phyloP scores from a whole-genome alignment of 2,797 vertebrate genomes.

The Epinephelus coioides region DNA sequence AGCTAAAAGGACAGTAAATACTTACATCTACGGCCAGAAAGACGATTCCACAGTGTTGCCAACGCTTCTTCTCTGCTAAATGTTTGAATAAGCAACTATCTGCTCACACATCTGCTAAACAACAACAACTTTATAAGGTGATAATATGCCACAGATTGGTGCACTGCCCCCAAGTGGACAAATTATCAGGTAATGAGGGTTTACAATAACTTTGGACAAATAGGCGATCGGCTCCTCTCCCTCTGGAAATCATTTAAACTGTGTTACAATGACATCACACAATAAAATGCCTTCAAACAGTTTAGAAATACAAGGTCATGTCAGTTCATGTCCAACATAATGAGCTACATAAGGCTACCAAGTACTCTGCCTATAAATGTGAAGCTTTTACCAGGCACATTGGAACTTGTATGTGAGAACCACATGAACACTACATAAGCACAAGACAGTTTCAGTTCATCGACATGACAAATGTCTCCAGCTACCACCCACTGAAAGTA shows the following conservation, averaged over 20 bases:
- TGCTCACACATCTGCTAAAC: background rate
- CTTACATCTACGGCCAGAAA: no score
- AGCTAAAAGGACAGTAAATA: no score
- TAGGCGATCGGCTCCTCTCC: no score
- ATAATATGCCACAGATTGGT: background rate
- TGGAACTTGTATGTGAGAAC: background rate
- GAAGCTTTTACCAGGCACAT: background rate
- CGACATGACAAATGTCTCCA: constrained; percentile 40
- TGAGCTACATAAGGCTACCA: background rate
- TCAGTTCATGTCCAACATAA: constrained; percentile 3
- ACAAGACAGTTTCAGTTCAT: constrained; percentile 38
- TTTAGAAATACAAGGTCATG: background rate
- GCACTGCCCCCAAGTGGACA: background rate
- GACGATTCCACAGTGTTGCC: no score
- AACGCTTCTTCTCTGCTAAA: background rate
- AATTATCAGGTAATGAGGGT: background rate
- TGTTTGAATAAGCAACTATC: background rate
- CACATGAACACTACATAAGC: background rate
- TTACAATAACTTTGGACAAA: no score
- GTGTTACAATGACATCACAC: no score
- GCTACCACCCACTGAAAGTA: constrained; percentile 27
- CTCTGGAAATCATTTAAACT: no score
- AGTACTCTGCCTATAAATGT: background rate
- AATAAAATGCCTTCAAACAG: background rate
- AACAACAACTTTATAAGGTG: background rate